Evolutionary conservation across 2,797 vertebrate genomes (phyloP).

Genomic region (Hippopotamyrus pictus): DNA sequence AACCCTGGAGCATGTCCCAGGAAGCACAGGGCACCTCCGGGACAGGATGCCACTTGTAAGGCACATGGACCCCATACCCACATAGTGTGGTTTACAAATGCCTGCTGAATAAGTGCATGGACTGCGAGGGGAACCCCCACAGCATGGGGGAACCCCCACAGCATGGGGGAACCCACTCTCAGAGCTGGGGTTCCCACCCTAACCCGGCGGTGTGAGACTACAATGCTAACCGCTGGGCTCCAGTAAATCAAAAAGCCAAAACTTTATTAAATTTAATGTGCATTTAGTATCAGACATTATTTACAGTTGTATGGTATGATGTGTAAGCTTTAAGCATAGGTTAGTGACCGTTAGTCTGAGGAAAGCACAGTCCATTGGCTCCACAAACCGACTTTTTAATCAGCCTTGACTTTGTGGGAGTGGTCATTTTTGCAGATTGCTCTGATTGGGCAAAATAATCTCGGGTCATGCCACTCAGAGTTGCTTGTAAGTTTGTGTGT

Average conservation of each 20-base stretch:
- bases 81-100: not conserved
- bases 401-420: not conserved
- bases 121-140: not conserved
- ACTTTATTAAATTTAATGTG: not conserved
- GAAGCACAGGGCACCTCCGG: not conserved
- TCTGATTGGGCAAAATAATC: not conserved
- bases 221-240: not conserved
- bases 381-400: not conserved
- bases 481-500: not conserved
- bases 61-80: not conserved
- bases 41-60: not conserved
- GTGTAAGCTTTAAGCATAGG: slow-evolving; percentile 7
- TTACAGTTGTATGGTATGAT: not conserved
- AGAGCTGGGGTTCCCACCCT: not conserved
- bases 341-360: not conserved
- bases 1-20: not conserved
- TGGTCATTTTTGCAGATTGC: not conserved
- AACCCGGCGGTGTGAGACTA: not conserved
- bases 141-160: not conserved
- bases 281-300: slow-evolving; percentile 4
- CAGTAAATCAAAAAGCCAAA: not conserved
- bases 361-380: not conserved
- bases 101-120: not conserved
- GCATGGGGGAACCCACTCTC: not conserved
- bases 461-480: not conserved